phyloP scores from a whole-genome alignment of 2,797 vertebrate species.

The Falco columbarius region DNA sequence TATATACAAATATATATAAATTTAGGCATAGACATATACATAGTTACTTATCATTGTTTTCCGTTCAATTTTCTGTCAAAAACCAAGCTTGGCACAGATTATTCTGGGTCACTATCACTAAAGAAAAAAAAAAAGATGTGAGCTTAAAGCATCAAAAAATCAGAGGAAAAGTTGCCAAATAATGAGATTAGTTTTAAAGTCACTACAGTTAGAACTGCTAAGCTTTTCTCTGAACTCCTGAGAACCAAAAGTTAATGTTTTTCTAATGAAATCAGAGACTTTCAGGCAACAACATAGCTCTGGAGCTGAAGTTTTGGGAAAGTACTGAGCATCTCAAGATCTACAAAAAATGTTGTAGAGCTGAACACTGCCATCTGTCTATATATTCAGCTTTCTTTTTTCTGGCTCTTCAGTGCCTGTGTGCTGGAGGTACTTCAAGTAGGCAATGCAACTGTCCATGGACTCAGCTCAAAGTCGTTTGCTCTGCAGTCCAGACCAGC shows the following conservation, averaged over 20 bases:
- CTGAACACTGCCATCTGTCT: conserved; percentile 42
- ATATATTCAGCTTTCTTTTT: background rate
- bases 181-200: background rate
- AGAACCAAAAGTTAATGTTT: background rate
- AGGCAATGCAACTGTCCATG: background rate
- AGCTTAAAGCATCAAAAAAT: background rate
- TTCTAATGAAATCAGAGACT: background rate
- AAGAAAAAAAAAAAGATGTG: background rate
- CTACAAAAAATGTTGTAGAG: background rate
- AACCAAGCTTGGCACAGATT: background rate
- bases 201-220: background rate
- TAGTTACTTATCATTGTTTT: background rate
- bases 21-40: background rate
- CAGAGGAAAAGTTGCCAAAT: background rate
- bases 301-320: background rate
- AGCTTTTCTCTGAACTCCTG: background rate
- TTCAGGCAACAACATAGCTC: background rate
- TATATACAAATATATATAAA: background rate
- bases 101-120: background rate
- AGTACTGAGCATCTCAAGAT: background rate
- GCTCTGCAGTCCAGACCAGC: background rate
- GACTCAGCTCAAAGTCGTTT: background rate
- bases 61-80: conserved; percentile 11
- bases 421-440: background rate
- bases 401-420: background rate